Base-by-base conservation (phyloP, 2,113 vertebrate species). In the Mesitornis unicolor region DNA sequence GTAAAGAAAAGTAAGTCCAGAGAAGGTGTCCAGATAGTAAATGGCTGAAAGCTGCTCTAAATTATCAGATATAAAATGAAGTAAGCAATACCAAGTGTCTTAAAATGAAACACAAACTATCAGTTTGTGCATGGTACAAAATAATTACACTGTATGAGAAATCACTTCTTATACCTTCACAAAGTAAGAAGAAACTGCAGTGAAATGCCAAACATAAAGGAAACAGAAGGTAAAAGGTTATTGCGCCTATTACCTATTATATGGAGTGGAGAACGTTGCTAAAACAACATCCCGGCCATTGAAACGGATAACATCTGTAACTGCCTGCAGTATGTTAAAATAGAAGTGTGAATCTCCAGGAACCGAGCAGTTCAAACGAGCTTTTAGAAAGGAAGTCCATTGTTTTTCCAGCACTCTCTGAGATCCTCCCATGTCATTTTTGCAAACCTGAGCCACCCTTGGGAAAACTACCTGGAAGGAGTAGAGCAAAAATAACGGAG, bases 261-360 rank as follows among this genome's bases (percentile, higher is more conserved):
- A 99, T 6, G 99, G 99, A 42, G 99, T 99, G 93, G 99, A 99
- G 97, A 99, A 99, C 36, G 99, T 99, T 65, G 99, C 99, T 98
- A 99, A 98, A 95, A 99, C 99, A 50, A 99, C 98, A 83, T 99
- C 99, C 22, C 97, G 98, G 67, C 99, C 99, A 36, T 98, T 99
- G 95, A 99, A 98, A 95, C 93, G 99, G 87, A 99, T 99, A 97
- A 99, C 99, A 20, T 99, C 98, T 19, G 99, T 99, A 76, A 99
- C 99, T 1, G 99, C 98, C 97, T 99, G 99, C 80, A 99, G 98
- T 95, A 99, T 99, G 98, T 99, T 99, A 87, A 99, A 99, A 97
- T 99, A 99, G 96, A 99, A 99, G 95, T 99, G 99, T 25, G 99
- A 99, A 97, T 99, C 99, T 1, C 99, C 99, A 2, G 99, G 99